Base-by-base conservation (phyloP, 2,888 invertebrate genomes). In the Drosophila melanocephala region DNA sequence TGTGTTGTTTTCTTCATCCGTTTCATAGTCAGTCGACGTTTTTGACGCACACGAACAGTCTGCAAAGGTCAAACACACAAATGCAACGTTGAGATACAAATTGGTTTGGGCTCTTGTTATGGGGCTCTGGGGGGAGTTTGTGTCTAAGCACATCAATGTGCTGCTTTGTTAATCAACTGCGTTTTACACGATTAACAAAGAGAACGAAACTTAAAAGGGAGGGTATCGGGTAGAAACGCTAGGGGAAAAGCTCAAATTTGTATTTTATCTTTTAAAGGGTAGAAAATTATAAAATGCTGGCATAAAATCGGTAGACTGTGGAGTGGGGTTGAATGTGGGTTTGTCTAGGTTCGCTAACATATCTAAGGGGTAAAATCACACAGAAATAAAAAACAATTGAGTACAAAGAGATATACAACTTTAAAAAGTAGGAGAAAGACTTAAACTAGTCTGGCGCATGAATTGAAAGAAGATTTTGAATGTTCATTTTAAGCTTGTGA, bases 41-140 rank as follows among this genome's bases (percentile, higher is more conserved):
- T 95, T 95, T 72, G 95, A 96, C 90, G 95, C 95, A 93, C 96
- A 96, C 78, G 95, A 95, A 93, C 96, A 96, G 93, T 96, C 96
- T 96, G 92, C 66, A 94, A 87, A 79, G 69, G 74, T 53, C 80
- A 86, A 68, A 85, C 64, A 75, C 74, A 73, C 83, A 76, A 50
- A 67, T 58, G 44, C 42, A 62, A 53, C 55, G 42, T 62, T 71
- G 55, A 61, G 30, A 35, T 58, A 71, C 42, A 76, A 52, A 14
- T 55, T 22, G n/a, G 32, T 47, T 32, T 68, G 47, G 50, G n/a
- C 53, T 67, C 72, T 47, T 61, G 33, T 65, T 51, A 55, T 53
- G 73, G 75, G 57, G 14, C 16, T n/a, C 57, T 86, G 44, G 44
- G 72, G 79, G 65, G 67, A 62, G 9, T 30, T 77, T 80, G 76